Base-by-base conservation (phyloP, 2,113 vertebrate genomes). In the Gallinago media region DNA sequence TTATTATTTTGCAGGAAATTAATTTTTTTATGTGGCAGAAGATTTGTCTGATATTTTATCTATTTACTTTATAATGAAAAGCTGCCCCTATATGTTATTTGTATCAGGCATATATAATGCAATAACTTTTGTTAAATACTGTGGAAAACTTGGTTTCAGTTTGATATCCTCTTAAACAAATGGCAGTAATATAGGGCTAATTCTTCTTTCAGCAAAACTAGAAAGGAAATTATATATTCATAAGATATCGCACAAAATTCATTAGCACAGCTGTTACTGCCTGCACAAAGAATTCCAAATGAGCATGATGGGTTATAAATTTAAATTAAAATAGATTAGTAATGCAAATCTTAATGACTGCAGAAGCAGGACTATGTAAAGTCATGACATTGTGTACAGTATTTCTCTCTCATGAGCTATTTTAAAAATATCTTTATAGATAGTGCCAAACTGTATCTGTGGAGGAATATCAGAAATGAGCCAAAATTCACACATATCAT, bases 281-380 rank as follows among this genome's bases (percentile, higher is more conserved):
- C 93, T 92, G 89, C 88, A 81, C 71, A 89, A 91, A 94, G 97
- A 97, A 97, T 97, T 96, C 92, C 81, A 94, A 96, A 97, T 97
- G 76, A 97, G 93, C 77, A 76, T 84, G 91, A 83, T 84, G 62
- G 62, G 46, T 86, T 91, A 97, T 95, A 96, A 96, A 97, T 96
- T 95, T 96, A 95, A 97, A 97, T 97, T 92, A 93, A 92, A 97
- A 97, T 85, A 96, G 75, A 97, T 96, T 94, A 94, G 95, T 96
- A 97, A 95, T 94, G 78, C 81, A 96, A 91, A 96, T 91, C 54
- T 87, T 93, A 92, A 94, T 95, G 84, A 83, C 65, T 94, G 82
- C n/a, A 91, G 80, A 88, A 95, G 68, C 56, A 95, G 44, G 36
- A 65, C 66, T 87, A 50, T 70, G 61, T 92, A 83, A 91, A 96